These are phyloP conservation scores for Hirudinaria manillensis DNA, from an alignment of 2,888 invertebrate species.

Conservation along the genomic window DNA sequence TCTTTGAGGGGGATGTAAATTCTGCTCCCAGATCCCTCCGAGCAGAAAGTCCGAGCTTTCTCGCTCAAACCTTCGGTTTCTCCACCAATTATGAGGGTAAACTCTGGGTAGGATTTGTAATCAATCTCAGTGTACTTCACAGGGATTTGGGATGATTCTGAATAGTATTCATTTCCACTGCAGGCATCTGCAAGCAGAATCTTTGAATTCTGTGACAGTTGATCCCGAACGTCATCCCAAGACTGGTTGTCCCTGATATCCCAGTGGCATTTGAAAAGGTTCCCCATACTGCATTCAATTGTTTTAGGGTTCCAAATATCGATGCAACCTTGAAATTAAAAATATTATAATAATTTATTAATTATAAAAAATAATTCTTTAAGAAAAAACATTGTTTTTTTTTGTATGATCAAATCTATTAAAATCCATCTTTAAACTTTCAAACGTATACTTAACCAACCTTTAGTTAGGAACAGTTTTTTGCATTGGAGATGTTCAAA, in stretches of 20 bases:
- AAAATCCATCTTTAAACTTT: neutral
- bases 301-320: constrained; percentile 86
- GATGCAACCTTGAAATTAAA: constrained; percentile 64
- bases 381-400: neutral
- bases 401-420: neutral
- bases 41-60: constrained; percentile 64
- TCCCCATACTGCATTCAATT: constrained; percentile 71
- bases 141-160: neutral
- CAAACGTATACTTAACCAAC: neutral
- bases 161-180: neutral
- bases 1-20: constrained; percentile 73
- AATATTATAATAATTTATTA: neutral
- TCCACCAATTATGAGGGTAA: constrained; percentile 72
- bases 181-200: constrained; percentile 13
- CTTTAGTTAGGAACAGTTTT: constrained; percentile 14
- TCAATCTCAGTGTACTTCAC: constrained; percentile 7
- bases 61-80: constrained; percentile 79
- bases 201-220: neutral
- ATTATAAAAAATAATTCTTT: neutral
- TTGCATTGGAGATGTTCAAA: neutral
- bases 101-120: constrained; percentile 48
- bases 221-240: neutral
- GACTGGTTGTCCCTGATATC: neutral
- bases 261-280: neutral
- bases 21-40: constrained; percentile 61